These are phyloP conservation scores for Antheraea pernyi DNA, from an alignment of 1,140 invertebrate genomes.

Conservation along the genomic window DNA sequence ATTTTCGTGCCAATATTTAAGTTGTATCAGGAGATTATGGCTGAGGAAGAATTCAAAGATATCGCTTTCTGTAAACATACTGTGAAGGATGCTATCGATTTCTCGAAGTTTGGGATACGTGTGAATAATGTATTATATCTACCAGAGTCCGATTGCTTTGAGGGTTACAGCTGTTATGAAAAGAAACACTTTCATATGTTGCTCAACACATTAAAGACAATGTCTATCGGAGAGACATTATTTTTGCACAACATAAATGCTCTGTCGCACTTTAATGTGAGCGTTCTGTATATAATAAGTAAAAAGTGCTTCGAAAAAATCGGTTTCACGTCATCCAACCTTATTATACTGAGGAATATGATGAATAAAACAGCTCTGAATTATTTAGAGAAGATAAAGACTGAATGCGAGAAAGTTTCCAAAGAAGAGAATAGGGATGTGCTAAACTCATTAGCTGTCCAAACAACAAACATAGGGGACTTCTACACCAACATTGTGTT, in stretches of 20 bases:
- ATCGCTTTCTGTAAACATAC: constrained; percentile 45
- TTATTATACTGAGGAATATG: constrained; percentile 56
- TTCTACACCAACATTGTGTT: constrained; percentile 67
- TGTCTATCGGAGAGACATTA: constrained; percentile 50
- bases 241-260: constrained; percentile 59
- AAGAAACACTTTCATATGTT: constrained; percentile 61
- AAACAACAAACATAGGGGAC: constrained; percentile 58
- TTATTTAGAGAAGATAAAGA: constrained; percentile 46
- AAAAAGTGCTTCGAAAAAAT: constrained; percentile 63
- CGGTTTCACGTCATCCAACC: constrained; percentile 53
- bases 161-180: constrained; percentile 56
- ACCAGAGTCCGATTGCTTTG: constrained; percentile 46
- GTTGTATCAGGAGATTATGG: constrained; percentile 66
- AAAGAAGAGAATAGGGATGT: constrained; percentile 52
- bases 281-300: constrained; percentile 60
- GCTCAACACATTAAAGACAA: constrained; percentile 41
- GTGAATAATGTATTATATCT: constrained; percentile 45
- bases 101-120: constrained; percentile 33
- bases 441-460: constrained; percentile 55
- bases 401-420: constrained; percentile 51
- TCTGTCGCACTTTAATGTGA: constrained; percentile 72
- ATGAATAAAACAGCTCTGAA: constrained; percentile 43
- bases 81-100: constrained; percentile 22
- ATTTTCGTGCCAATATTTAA: constrained; percentile 72
- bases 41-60: constrained; percentile 60